phyloP scores from a whole-genome alignment of 2,888 invertebrate genomes.

The Lasioglossum zephyrum region DNA sequence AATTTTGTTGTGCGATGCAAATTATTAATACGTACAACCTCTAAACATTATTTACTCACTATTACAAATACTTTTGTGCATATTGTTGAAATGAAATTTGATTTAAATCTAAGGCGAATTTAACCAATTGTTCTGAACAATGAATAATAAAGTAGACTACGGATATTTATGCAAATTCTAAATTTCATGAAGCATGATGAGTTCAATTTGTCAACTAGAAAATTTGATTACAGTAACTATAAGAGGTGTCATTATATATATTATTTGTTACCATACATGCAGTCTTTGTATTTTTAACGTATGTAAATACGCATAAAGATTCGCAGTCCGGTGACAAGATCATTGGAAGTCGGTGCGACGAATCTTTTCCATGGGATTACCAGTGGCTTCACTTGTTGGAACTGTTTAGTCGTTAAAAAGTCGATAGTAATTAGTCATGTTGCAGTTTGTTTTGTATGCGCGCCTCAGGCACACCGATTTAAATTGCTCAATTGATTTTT shows the following conservation, averaged over 20 bases:
- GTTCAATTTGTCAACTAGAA: background rate
- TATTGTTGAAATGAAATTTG: too few relatives aligned
- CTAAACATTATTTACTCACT: too few relatives aligned
- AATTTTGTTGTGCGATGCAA: too few relatives aligned
- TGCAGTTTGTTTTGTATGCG: background rate
- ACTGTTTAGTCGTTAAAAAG: background rate
- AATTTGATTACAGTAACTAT: background rate
- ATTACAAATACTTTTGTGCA: too few relatives aligned
- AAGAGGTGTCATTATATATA: too few relatives aligned
- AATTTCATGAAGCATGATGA: background rate
- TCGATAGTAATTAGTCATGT: background rate
- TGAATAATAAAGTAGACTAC: background rate
- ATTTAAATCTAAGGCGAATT: too few relatives aligned
- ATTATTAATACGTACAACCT: too few relatives aligned
- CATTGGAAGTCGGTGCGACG: background rate
- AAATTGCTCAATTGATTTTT: conserved; percentile 42
- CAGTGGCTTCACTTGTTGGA: background rate
- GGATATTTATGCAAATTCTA: background rate
- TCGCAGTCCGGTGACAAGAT: background rate
- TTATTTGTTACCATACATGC: background rate
- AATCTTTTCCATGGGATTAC: background rate
- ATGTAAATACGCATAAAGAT: background rate
- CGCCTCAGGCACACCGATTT: background rate
- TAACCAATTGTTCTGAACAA: background rate
- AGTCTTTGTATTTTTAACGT: too few relatives aligned